Evolutionary conservation across 2,888 invertebrate species (phyloP).

Genomic region (Scaeva pyrastri): DNA sequence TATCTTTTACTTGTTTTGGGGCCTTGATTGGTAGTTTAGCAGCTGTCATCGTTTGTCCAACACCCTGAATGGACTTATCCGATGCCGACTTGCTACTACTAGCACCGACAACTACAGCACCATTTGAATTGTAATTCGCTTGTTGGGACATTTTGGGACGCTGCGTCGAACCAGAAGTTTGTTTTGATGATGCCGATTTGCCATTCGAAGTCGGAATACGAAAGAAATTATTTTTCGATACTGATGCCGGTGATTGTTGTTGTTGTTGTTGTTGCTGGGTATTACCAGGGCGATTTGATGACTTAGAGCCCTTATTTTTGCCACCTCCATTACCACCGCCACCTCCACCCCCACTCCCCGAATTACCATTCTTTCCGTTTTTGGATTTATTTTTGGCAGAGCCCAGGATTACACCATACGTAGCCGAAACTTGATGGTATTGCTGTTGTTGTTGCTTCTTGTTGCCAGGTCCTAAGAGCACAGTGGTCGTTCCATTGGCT

Average conservation of each 20-base stretch:
- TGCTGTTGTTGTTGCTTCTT: conserved; percentile 78
- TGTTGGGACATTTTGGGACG: conserved; percentile 72
- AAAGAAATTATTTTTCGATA: conserved; percentile 82
- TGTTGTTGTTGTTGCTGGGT: conserved; percentile 59
- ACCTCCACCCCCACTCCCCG: conserved; percentile 69
- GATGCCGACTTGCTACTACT: conserved; percentile 64
- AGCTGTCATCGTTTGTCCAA: conserved; percentile 76
- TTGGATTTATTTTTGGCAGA: conserved; percentile 77
- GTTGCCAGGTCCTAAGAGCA: conserved; percentile 65
- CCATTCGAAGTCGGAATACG: conserved; percentile 79
- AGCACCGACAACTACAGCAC: conserved; percentile 17
- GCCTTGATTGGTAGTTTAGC: conserved; percentile 82
- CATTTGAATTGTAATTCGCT: conserved; percentile 67
- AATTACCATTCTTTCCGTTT: conserved; percentile 76
- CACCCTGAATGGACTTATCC: conserved; percentile 69
- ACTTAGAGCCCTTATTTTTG: conserved; percentile 77
- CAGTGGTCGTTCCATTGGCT: conserved; percentile 52
- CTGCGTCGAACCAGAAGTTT: conserved; percentile 60
- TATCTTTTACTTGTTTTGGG: conserved; percentile 83
- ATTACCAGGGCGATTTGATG: conserved; percentile 76
- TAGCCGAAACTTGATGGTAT: conserved; percentile 81
- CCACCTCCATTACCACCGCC: conserved; percentile 76
- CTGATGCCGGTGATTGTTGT: conserved; percentile 43
- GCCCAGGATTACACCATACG: conserved; percentile 80
- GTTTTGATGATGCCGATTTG: conserved; percentile 65